Conservation (phyloP, 2,113 vertebrate genomes). For the Uria aalge region DNA sequence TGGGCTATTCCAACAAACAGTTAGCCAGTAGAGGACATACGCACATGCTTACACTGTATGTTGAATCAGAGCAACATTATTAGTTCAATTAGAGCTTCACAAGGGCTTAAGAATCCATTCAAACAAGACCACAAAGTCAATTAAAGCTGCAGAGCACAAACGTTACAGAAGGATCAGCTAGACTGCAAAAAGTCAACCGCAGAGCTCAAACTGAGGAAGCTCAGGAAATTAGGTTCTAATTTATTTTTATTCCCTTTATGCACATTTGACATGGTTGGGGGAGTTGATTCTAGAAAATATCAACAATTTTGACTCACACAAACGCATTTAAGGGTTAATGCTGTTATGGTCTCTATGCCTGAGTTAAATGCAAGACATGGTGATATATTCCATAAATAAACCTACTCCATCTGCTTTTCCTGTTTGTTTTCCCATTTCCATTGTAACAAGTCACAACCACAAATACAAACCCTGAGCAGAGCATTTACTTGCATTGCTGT, state of each 20-base stretch:
- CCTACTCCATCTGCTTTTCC: neutral
- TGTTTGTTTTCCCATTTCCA: neutral
- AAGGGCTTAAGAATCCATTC: neutral
- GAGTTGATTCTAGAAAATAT: neutral
- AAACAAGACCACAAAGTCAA: neutral
- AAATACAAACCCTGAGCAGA: neutral
- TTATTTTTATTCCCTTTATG: neutral
- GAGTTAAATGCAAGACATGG: neutral
- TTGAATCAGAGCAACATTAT: neutral
- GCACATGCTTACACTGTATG: neutral
- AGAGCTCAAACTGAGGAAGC: neutral
- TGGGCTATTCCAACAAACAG: neutral
- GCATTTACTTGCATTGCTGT: neutral
- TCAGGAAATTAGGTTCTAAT: neutral
- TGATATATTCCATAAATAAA: neutral
- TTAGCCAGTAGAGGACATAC: neutral
- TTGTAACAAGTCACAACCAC: neutral
- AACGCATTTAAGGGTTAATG: neutral
- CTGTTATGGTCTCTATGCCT: neutral
- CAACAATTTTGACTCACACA: neutral
- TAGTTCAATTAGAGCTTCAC: neutral
- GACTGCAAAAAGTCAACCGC: neutral
- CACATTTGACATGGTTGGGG: neutral
- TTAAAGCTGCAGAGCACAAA: neutral
- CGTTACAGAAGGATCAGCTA: neutral